phyloP scores from a whole-genome alignment of 2,797 vertebrate species.

The Poeciliopsis turneri region DNA sequence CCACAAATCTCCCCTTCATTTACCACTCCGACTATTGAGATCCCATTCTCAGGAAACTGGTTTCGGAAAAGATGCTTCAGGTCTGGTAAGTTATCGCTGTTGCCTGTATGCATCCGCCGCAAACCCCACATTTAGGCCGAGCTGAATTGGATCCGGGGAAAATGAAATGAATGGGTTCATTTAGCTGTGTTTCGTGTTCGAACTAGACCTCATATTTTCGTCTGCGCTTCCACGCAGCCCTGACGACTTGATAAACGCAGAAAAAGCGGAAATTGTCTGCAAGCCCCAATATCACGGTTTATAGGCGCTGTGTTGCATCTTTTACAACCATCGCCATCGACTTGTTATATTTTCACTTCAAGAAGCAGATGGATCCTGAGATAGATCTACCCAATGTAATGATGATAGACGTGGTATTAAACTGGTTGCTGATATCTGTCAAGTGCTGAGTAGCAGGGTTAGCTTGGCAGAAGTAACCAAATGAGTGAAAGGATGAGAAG shows the following conservation, averaged over 20 bases:
- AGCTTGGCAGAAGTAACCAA: slow-evolving; percentile 34
- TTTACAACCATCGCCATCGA: slow-evolving; percentile 44
- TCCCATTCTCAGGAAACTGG: slow-evolving; percentile 68
- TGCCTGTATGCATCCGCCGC: slow-evolving; percentile 53
- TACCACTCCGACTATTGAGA: slow-evolving; percentile 67
- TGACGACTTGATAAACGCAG: slow-evolving; percentile 37
- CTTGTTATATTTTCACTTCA: slow-evolving; percentile 49
- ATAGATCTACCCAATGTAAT: slow-evolving; percentile 54
- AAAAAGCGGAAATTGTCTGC: slow-evolving; percentile 47
- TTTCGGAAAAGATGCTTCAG: slow-evolving; percentile 71
- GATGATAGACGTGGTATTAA: slow-evolving; percentile 52
- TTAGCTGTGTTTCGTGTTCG: slow-evolving; percentile 69
- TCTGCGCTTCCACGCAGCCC: slow-evolving; percentile 37
- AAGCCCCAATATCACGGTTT: slow-evolving; percentile 51
- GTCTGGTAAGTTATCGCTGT: slow-evolving; percentile 63
- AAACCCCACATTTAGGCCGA: slow-evolving; percentile 45
- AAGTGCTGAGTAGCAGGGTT: slow-evolving; percentile 29
- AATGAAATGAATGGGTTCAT: slow-evolving; percentile 59
- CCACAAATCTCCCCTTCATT: slow-evolving; percentile 75
- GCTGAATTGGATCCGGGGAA: slow-evolving; percentile 65
- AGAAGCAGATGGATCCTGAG: slow-evolving; percentile 25
- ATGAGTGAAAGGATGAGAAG: slow-evolving; percentile 42
- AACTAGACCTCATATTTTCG: slow-evolving; percentile 69
- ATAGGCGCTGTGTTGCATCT: slow-evolving; percentile 1
- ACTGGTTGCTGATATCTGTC: slow-evolving; percentile 48